These are phyloP conservation scores for Scolopax mira DNA, from an alignment of 2,113 vertebrate species.

Conservation along the genomic window DNA sequence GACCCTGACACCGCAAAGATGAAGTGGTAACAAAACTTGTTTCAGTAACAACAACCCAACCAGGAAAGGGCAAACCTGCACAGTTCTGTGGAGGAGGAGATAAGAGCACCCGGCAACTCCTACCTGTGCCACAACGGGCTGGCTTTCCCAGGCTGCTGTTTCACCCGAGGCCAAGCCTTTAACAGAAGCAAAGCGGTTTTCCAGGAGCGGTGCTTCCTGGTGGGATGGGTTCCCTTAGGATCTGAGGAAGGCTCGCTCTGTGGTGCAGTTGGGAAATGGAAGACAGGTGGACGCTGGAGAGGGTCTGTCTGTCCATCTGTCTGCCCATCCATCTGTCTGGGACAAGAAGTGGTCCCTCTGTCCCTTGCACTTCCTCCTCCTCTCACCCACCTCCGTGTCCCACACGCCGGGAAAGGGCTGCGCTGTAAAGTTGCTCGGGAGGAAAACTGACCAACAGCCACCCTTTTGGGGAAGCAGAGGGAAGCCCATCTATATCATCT, in stretches of 20 bases:
- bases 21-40: not conserved
- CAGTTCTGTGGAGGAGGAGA: not conserved
- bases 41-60: not conserved
- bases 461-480: too few relatives aligned
- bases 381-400: not conserved
- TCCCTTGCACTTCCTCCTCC: not conserved
- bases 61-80: too few relatives aligned
- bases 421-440: not conserved
- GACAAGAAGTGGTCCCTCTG: not conserved
- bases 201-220: too few relatives aligned
- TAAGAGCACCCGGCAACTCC: fast-evolving
- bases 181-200: not conserved
- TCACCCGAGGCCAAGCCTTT: too few relatives aligned
- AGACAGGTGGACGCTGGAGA: not conserved
- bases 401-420: not conserved
- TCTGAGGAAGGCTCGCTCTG: too few relatives aligned
- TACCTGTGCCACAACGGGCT: too few relatives aligned
- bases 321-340: too few relatives aligned
- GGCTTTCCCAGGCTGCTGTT: not conserved
- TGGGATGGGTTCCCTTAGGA: not conserved
- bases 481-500: not conserved
- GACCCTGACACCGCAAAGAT: too few relatives aligned
- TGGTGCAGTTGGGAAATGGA: fast-evolving
- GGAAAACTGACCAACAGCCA: not conserved
- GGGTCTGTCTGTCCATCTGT: not conserved